These are phyloP conservation scores for Suricata suricatta DNA, from an alignment of 2,113 vertebrate genomes.

Conservation along the genomic window DNA sequence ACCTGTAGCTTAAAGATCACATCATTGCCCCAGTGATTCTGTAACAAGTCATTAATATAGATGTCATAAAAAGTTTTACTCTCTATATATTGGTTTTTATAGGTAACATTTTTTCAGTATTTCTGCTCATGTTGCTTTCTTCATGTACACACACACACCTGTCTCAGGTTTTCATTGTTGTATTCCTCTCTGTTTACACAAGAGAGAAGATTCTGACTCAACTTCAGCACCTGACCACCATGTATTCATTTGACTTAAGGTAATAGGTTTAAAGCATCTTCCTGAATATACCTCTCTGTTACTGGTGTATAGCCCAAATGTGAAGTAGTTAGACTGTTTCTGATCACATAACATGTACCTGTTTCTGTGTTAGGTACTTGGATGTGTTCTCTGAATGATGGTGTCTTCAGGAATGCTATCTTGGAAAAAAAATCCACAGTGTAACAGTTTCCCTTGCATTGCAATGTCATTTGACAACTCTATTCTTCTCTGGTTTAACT, in stretches of 20 bases:
- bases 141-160: background rate
- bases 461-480: conserved; percentile 29
- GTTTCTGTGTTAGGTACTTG: background rate
- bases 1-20: background rate
- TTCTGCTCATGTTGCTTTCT: background rate
- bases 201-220: background rate
- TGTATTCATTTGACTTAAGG: background rate
- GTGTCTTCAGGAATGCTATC: background rate
- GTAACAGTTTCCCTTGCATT: conserved; percentile 11
- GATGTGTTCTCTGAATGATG: background rate
- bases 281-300: background rate
- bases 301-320: background rate
- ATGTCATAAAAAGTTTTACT: background rate
- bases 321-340: background rate
- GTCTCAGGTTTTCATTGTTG: background rate
- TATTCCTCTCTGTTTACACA: background rate
- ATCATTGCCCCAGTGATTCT: background rate
- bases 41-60: background rate
- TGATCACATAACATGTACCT: background rate
- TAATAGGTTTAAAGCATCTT: background rate
- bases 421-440: background rate
- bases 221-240: background rate
- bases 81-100: background rate
- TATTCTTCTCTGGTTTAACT: conserved; percentile 57
- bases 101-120: background rate